These are phyloP conservation scores for Orchestes rusci DNA, from an alignment of 2,888 invertebrate species.

Conservation along the genomic window DNA sequence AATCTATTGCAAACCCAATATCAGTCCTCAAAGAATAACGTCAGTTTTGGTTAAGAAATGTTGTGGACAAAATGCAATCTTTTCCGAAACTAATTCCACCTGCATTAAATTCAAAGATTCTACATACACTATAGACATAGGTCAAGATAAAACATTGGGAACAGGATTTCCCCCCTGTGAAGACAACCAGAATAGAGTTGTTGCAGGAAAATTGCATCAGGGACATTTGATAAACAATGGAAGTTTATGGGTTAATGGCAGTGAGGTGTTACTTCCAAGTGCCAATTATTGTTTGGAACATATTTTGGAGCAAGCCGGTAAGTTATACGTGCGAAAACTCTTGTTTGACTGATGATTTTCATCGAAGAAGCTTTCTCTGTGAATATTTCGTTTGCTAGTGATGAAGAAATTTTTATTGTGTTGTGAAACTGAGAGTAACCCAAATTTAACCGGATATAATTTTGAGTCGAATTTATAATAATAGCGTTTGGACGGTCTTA, in stretches of 20 bases:
- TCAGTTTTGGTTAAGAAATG: slow-evolving; percentile 55
- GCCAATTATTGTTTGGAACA: slow-evolving; percentile 46
- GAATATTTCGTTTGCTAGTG: no score
- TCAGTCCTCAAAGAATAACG: slow-evolving; percentile 30
- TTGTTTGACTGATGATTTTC: no score
- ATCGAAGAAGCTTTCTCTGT: no score
- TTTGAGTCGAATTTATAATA: no score
- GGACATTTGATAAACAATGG: slow-evolving; percentile 50
- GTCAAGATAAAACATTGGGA: slow-evolving; percentile 32
- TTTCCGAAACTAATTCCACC: slow-evolving; percentile 50
- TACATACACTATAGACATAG: slow-evolving; percentile 35
- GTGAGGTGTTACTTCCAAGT: slow-evolving; percentile 40
- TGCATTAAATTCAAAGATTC: slow-evolving; percentile 42
- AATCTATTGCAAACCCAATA: slow-evolving; percentile 51
- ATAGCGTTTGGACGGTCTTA: no score
- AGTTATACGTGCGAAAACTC: no score
- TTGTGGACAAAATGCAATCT: slow-evolving; percentile 59
- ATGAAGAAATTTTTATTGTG: no score
- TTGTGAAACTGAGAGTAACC: no score
- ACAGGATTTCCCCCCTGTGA: slow-evolving; percentile 41
- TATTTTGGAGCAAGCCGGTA: slow-evolving; percentile 43
- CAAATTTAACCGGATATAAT: no score
- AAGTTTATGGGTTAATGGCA: slow-evolving; percentile 46
- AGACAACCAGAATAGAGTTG: slow-evolving; percentile 42
- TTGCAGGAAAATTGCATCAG: slow-evolving; percentile 50